phyloP scores from a whole-genome alignment of 2,888 invertebrate species.

The Pecten maximus region DNA sequence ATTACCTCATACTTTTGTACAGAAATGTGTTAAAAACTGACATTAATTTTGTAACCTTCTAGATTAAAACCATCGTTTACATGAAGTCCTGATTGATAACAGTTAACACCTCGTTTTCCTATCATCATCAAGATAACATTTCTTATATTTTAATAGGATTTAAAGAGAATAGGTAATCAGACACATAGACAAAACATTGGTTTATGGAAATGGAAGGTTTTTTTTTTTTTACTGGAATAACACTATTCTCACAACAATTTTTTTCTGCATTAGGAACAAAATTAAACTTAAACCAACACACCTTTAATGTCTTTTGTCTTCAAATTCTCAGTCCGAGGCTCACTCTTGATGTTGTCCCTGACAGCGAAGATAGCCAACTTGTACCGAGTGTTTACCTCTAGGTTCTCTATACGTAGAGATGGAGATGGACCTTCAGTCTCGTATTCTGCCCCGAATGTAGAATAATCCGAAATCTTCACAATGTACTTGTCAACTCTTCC shows the following conservation, averaged over 20 bases:
- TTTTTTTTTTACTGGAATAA: neutral
- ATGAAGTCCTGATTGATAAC: too few relatives aligned
- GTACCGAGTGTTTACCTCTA: neutral
- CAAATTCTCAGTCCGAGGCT: neutral
- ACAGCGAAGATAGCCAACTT: neutral
- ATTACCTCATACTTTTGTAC: neutral
- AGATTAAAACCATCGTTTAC: too few relatives aligned
- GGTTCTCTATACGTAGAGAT: neutral
- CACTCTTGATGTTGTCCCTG: neutral
- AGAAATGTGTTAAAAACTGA: too few relatives aligned
- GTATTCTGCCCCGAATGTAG: neutral
- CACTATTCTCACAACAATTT: neutral
- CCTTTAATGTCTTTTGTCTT: neutral
- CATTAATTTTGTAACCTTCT: neutral
- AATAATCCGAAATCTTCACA: neutral
- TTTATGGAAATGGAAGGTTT: neutral
- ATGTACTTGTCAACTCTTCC: neutral
- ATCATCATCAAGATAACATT: too few relatives aligned
- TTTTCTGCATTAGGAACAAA: neutral
- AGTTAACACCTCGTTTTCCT: too few relatives aligned
- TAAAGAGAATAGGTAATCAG: too few relatives aligned
- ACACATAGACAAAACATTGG: too few relatives aligned
- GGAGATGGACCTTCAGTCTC: neutral
- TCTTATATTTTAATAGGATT: too few relatives aligned
- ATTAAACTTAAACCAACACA: neutral